Percentiles rank a stretch among this genome's conserved stretches.
These are phyloP conservation scores for Zeus faber DNA, from an alignment of 2,113 vertebrate species.

Conservation along the genomic window DNA sequence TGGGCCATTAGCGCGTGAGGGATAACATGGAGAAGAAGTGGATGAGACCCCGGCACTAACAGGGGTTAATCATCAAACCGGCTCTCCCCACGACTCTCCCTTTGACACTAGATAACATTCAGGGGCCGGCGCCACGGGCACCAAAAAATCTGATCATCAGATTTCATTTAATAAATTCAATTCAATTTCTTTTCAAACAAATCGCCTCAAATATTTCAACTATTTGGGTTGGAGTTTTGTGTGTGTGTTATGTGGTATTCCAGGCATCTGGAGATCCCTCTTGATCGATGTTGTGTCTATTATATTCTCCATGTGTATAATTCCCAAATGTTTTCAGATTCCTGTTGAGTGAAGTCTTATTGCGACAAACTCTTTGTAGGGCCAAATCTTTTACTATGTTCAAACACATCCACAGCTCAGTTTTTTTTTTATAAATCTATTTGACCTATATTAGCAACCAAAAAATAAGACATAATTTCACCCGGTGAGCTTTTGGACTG, in stretches of 20 bases:
- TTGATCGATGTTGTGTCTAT: too few species aligned
- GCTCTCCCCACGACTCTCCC: slow-evolving; percentile 53
- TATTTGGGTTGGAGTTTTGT: slow-evolving; percentile 23
- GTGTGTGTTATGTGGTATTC: too few species aligned
- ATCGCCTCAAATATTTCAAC: slow-evolving; percentile 63
- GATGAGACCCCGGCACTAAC: slow-evolving; percentile 63
- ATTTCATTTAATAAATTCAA: slow-evolving; percentile 50
- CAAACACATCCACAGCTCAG: too few species aligned
- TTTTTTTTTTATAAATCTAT: too few species aligned
- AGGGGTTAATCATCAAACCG: slow-evolving; percentile 64
- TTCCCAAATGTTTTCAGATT: too few species aligned
- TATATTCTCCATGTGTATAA: too few species aligned
- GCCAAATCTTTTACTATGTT: too few species aligned
- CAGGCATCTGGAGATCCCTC: too few species aligned
- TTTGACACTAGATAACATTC: slow-evolving; percentile 61
- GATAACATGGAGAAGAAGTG: slow-evolving; percentile 60
- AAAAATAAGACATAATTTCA: too few species aligned
- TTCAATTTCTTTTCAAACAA: slow-evolving; percentile 59
- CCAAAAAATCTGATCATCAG: slow-evolving; percentile 53
- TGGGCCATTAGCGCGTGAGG: slow-evolving; percentile 66
- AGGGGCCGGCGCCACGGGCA: slow-evolving; percentile 37
- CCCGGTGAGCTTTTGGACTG: slow-evolving; percentile 39
- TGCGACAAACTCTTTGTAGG: too few species aligned
- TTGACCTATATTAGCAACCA: too few species aligned
- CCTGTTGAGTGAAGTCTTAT: too few species aligned